Base-by-base conservation (phyloP, 2,888 invertebrate genomes). In the Apomyelois bistriatella region DNA sequence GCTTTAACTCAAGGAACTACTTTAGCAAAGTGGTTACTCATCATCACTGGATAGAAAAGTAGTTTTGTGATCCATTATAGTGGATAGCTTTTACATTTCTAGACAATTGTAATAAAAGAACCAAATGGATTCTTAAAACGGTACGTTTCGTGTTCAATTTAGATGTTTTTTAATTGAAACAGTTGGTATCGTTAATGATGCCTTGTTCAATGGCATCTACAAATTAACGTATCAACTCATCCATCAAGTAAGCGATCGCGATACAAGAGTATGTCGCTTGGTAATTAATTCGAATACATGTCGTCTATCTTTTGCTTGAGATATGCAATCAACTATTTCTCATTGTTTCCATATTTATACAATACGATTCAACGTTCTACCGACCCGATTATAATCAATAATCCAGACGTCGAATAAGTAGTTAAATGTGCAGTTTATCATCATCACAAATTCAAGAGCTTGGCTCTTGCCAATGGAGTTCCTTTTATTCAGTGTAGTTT, bases 281-380 rank as follows among this genome's bases (percentile, higher is more conserved):
- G 46, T 32, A 46, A 46, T 46, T 46, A 46, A 46, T 35, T 32
- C 32, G 46, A 46, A 46, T 46, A 46, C 32, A 9, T 35, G 46
- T 46, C 15, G 46, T 46, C 46, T 46, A 46, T 46, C 46, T 32
- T 32, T 32, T 8, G 43, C 32, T 8, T 16, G 46, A 16, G 46
- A 46, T 46, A 32, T 46, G 16, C 32, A 35, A 46, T 46, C 32
- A 12, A 46, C 32, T 32, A 46, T 10, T 8, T 13, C 6, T 32
- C 12, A 16, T 30, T 15, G 10, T 32, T n/a, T n/a, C 32, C 10
- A 32, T 32, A 16, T 15, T 22, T 46, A 10, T 1, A 46, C 32
- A 32, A 32, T 32, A 3, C 46, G 10, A 46, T 32, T 10, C 7
- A 4, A 10, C 10, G 2, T 8, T 32, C 10, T 32, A 32, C 7